Evolutionary conservation across 2,888 invertebrate genomes (phyloP).

Genomic region (Mechanitis mazaeus): DNA sequence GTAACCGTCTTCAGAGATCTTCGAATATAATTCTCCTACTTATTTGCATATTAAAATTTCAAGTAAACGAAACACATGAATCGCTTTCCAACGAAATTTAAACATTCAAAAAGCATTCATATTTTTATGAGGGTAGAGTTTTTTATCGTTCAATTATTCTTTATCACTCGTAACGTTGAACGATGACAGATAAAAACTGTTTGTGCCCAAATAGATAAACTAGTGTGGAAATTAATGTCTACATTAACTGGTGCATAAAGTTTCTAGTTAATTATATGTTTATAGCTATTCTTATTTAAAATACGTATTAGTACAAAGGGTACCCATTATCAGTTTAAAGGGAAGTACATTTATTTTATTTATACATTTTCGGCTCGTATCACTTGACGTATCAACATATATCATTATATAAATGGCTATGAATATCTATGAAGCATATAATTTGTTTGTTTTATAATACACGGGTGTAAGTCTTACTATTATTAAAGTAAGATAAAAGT

Average conservation of each 20-base stretch:
- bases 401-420: slow-evolving; percentile 55
- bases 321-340: slow-evolving; percentile 69
- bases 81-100: slow-evolving; percentile 54
- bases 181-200: slow-evolving; percentile 76
- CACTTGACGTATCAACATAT: slow-evolving; percentile 56
- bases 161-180: slow-evolving; percentile 49
- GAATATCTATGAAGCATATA: slow-evolving; percentile 53
- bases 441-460: slow-evolving; percentile 37
- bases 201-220: slow-evolving; percentile 76
- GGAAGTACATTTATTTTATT: slow-evolving; percentile 67
- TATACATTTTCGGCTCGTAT: slow-evolving; percentile 54
- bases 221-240: slow-evolving; percentile 78
- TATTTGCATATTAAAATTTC: slow-evolving; percentile 78
- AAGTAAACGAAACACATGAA: slow-evolving; percentile 73
- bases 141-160: slow-evolving; percentile 47
- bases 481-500: background rate
- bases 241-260: slow-evolving; percentile 78
- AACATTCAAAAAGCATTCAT: slow-evolving; percentile 49
- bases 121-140: slow-evolving; percentile 38
- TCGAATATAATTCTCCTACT: slow-evolving; percentile 73
- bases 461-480: background rate
- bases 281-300: slow-evolving; percentile 71
- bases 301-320: slow-evolving; percentile 67
- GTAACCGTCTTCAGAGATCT: slow-evolving; percentile 68
- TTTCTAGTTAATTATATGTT: slow-evolving; percentile 74